phyloP scores from a whole-genome alignment of 2,113 vertebrate species.

The Picathartes gymnocephalus region DNA sequence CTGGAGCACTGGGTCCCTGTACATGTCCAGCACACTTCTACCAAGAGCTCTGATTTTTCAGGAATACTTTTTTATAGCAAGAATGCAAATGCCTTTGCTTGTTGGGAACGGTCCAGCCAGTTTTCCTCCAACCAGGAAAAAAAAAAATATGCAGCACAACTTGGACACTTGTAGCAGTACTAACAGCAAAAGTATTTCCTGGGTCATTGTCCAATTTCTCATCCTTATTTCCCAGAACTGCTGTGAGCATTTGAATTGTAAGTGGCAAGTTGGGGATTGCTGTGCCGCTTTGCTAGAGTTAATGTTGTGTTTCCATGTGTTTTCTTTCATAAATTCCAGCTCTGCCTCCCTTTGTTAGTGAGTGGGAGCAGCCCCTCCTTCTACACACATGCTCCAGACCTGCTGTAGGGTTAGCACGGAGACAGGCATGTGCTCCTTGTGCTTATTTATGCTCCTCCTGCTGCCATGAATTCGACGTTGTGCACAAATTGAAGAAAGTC shows the following conservation, averaged over 20 bases:
- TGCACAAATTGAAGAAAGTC: neutral
- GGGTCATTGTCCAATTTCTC: conserved; percentile 25
- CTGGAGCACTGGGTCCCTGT: fast-evolving
- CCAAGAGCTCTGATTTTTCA: neutral
- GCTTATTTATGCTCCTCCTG: neutral
- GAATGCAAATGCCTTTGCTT: neutral
- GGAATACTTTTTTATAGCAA: neutral
- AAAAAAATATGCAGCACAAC: neutral
- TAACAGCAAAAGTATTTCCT: conserved; percentile 40
- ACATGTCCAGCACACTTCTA: neutral
- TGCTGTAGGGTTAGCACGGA: neutral
- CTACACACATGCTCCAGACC: neutral
- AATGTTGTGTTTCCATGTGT: conserved; percentile 31
- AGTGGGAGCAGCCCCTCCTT: neutral
- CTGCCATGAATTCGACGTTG: neutral
- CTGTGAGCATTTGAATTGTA: neutral
- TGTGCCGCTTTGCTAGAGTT: conserved; percentile 4
- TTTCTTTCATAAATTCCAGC: conserved; percentile 43
- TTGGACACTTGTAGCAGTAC: neutral
- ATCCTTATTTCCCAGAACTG: conserved; percentile 11
- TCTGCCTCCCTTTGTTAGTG: conserved; percentile 1
- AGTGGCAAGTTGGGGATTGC: neutral
- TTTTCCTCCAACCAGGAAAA: neutral
- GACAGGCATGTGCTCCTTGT: neutral
- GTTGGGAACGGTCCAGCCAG: neutral